A percentile compares a stretch with the other conserved stretches of the same genome.
phyloP scores from a whole-genome alignment of 1,140 invertebrate species.

The Anoplophora glabripennis region DNA sequence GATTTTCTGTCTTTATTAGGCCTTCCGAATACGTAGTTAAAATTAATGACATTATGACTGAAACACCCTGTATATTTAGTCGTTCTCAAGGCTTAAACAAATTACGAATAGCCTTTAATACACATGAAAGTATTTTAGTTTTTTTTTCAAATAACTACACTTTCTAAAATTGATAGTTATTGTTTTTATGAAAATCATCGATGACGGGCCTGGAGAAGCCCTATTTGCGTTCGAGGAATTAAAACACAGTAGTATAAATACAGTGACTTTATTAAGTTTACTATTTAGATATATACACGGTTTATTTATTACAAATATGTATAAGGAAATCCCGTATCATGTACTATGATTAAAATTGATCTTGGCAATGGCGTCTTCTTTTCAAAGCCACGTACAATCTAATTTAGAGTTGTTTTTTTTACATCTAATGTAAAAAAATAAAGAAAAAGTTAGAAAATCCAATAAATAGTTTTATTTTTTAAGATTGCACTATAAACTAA shows the following conservation, averaged over 20 bases:
- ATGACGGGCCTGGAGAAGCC: background rate
- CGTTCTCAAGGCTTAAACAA: no score
- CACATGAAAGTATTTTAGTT: no score
- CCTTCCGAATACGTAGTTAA: no score
- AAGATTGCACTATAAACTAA: constrained; percentile 30
- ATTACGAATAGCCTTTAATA: no score
- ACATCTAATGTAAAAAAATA: constrained; percentile 22
- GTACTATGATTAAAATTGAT: constrained; percentile 22
- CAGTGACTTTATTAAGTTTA: constrained; percentile 39
- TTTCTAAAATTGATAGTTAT: background rate
- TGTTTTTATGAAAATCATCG: background rate
- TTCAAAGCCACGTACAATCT: constrained; percentile 15
- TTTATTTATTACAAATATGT: constrained; percentile 32
- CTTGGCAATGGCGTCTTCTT: constrained; percentile 23
- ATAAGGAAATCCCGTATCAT: constrained; percentile 27
- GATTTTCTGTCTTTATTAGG: no score
- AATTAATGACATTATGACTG: no score
- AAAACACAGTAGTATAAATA: constrained; percentile 33
- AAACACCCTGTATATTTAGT: no score
- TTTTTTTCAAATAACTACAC: no score
- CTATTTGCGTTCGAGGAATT: no score
- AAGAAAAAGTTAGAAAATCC: constrained; percentile 24
- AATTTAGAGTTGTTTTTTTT: constrained; percentile 24
- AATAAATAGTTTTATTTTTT: constrained; percentile 28
- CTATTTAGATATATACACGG: constrained; percentile 36